Conservation (phyloP, 64 coral and sea anemone genomes). For the Catalaphyllia jardinei region DNA sequence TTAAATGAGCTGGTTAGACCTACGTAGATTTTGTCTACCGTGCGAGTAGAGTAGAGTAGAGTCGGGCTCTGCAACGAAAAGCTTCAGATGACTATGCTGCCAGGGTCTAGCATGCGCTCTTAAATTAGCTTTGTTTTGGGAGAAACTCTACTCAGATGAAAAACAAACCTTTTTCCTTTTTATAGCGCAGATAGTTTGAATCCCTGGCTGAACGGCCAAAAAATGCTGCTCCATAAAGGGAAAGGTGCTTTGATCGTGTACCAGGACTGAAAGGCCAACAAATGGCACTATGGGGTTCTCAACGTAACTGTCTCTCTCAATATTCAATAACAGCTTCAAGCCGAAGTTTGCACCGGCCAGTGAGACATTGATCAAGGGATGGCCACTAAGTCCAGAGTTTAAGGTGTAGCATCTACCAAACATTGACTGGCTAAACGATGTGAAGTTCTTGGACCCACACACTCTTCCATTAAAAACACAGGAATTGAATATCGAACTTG, state of each 20-base stretch:
- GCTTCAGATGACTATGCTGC: no score
- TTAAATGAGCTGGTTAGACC: not conserved
- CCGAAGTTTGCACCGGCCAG: not conserved
- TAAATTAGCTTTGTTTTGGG: not conserved
- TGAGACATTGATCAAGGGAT: not conserved
- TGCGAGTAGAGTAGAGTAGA: no score
- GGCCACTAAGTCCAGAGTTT: not conserved
- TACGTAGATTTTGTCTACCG: not conserved
- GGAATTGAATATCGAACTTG: not conserved
- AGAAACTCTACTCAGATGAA: no score
- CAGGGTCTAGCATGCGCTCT: not conserved
- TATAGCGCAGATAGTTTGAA: not conserved
- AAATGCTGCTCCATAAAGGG: not conserved
- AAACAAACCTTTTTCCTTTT: slow-evolving; percentile 21
- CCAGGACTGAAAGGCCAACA: slow-evolving; percentile 4
- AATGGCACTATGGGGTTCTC: not conserved
- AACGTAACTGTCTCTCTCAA: slow-evolving; percentile 9
- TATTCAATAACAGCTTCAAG: slow-evolving; percentile 6
- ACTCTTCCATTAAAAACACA: not conserved
- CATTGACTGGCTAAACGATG: not conserved
- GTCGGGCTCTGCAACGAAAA: no score
- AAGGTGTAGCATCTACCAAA: slow-evolving; percentile 28
- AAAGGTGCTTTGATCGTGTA: slow-evolving; percentile 6
- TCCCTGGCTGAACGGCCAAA: not conserved
- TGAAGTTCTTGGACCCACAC: slow-evolving; percentile 9